phyloP scores from a whole-genome alignment of 2,888 invertebrate species.

The Buathra laborator region DNA sequence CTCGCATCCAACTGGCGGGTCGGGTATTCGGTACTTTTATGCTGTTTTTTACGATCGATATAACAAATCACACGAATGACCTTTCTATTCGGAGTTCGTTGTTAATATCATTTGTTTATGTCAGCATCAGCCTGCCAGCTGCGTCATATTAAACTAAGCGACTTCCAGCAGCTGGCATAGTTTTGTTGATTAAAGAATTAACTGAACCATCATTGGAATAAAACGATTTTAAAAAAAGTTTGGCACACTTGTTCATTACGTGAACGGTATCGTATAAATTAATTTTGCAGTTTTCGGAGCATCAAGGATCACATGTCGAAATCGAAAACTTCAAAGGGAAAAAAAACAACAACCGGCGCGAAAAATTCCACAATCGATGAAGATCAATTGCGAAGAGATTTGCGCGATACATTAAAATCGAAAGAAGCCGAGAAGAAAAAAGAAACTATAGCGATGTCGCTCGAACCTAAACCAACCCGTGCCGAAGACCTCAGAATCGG shows the following conservation, averaged over 20 bases:
- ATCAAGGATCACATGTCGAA: conserved; percentile 24
- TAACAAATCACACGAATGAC: background rate
- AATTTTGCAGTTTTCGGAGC: conserved; percentile 25
- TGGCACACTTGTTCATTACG: background rate
- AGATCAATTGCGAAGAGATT: conserved; percentile 72
- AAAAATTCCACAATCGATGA: conserved; percentile 70
- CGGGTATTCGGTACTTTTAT: background rate
- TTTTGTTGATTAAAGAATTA: background rate
- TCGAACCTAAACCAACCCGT: conserved; percentile 50
- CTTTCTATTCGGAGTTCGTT: background rate
- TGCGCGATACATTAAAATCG: conserved; percentile 54
- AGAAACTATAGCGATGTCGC: conserved; percentile 45
- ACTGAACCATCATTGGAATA: background rate
- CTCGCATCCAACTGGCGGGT: background rate
- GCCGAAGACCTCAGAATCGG: conserved; percentile 79
- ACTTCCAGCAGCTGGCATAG: background rate
- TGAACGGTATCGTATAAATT: conserved; percentile 1
- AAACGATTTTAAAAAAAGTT: background rate
- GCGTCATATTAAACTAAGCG: background rate
- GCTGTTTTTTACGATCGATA: background rate
- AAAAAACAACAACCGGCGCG: conserved; percentile 25
- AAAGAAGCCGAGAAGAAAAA: conserved; percentile 26
- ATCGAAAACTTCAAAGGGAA: conserved; percentile 20
- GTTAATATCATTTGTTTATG: background rate
- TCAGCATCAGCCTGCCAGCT: conserved; percentile 4